Evolutionary conservation across 2,888 invertebrate genomes (phyloP), one percentile per base, ranked within the genome.

Genomic region (Metalampra italica): DNA sequence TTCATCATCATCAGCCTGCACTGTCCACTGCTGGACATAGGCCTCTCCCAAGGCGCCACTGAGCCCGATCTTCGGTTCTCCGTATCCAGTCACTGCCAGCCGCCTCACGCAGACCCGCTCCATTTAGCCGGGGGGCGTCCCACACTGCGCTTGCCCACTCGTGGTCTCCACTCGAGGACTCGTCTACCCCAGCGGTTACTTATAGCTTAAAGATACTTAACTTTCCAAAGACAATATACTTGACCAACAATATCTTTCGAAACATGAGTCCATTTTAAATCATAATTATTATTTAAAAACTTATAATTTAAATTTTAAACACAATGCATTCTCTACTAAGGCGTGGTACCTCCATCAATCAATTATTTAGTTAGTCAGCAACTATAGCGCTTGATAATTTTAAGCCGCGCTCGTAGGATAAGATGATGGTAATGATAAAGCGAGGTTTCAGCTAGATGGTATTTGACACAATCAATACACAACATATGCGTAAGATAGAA

Each of bases 401-500:
- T 22, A 22, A 22, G 22, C 22, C 2, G 5, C 4, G 32, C 32
- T 32, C 2, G 7, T 11, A 32, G 2, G 9, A 8, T 11, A 32
- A 32, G 8, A 32, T n/a, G n/a, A n/a, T n/a, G n/a, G n/a, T n/a
- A n/a, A n/a, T n/a, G 2, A 32, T 32, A 2, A 32, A 11, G 32
- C 32, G 11, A 11, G 4, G 32, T 8, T 32, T 32, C 8, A 32
- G 32, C 32, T 32, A 8, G 11, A 7, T 7, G 8, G 11, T 11
- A 32, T 32, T 11, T 4, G 9, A 32, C 32, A 32, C 11, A 32
- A 11, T 32, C 32, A 9, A 32, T 32, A 32, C 32, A 11, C 9
- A 34, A 34, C 14, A 34, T 9, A 34, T 9, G 12, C 4, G 29
- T 11, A 9, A 39, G 49, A 46, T 43, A 46, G 49, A 46, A 43